A percentile compares a stretch with the other conserved stretches of the same genome.
Conservation (phyloP, 2,888 invertebrate genomes). For the Trachelus iudaicus region DNA sequence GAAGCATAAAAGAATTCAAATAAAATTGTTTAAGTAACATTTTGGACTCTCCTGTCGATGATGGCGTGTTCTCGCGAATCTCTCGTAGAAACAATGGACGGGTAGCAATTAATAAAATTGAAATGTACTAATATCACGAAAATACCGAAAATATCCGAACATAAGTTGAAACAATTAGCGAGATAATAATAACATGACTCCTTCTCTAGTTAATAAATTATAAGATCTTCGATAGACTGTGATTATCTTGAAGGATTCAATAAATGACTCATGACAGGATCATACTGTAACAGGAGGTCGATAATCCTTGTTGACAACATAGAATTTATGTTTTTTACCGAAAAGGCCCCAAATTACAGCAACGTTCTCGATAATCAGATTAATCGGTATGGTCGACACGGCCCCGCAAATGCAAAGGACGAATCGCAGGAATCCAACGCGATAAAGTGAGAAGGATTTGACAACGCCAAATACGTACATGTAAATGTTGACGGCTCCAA, state of each 20-base stretch:
- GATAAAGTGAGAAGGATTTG: conserved; percentile 91
- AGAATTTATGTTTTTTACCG: conserved; percentile 96
- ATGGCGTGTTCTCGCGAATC: background rate
- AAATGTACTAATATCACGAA: background rate
- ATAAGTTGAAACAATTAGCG: background rate
- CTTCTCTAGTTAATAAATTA: background rate
- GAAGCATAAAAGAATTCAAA: too few species aligned
- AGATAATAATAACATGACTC: background rate
- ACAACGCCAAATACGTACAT: conserved; percentile 99
- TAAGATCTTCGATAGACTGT: background rate
- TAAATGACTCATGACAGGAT: background rate
- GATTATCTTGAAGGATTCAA: too few species aligned
- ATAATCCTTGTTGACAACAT: conserved; percentile 94
- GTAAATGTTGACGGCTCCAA: conserved; percentile 94
- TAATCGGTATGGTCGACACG: conserved; percentile 90
- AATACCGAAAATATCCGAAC: background rate
- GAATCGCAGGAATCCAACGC: conserved; percentile 85
- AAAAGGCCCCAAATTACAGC: conserved; percentile 95
- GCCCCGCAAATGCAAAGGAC: conserved; percentile 86
- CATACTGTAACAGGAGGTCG: conserved; percentile 70
- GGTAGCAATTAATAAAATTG: background rate
- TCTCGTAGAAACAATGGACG: background rate
- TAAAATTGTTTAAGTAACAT: too few species aligned
- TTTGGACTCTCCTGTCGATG: background rate
- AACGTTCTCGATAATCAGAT: conserved; percentile 93